phyloP scores from a whole-genome alignment of 2,888 invertebrate species.

The Nomada ferruginata region DNA sequence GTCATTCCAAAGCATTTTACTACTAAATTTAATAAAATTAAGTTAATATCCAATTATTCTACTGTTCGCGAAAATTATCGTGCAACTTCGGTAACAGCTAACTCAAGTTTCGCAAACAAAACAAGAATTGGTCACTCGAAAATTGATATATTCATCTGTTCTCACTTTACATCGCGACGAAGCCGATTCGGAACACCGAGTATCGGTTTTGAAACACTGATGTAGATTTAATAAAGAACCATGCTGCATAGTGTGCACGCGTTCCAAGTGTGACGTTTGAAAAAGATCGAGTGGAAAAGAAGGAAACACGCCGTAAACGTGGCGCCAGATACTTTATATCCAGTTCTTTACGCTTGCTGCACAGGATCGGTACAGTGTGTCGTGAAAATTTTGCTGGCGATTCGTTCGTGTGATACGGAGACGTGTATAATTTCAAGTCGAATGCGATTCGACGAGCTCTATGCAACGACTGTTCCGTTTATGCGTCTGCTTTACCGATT shows the following conservation, averaged over 20 bases:
- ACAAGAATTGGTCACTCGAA: no score
- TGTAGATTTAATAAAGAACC: conserved; percentile 38
- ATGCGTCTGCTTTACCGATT: no score
- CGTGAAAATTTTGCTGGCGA: conserved; percentile 30
- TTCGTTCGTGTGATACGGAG: conserved; percentile 1
- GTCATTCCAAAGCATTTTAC: no score
- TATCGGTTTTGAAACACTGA: conserved; percentile 18
- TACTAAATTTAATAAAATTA: not conserved
- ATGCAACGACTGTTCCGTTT: no score
- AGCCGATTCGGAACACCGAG: not conserved
- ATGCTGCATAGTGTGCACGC: conserved; percentile 6
- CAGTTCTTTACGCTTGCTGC: conserved; percentile 61
- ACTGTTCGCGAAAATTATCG: no score
- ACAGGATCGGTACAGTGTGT: conserved; percentile 46
- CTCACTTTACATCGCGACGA: conserved; percentile 12
- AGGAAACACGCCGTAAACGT: conserved; percentile 68
- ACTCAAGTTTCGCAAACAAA: no score
- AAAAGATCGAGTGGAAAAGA: conserved; percentile 66
- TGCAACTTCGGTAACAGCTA: no score
- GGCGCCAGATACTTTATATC: conserved; percentile 70
- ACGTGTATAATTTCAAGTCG: not conserved
- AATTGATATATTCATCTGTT: not conserved
- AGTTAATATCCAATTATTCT: not conserved
- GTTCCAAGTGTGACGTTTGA: conserved; percentile 43
- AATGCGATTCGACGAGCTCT: not conserved